Evolutionary conservation across 2,888 invertebrate species (phyloP), one percentile per base, ranked within the genome.

Genomic region (Mantis religiosa): DNA sequence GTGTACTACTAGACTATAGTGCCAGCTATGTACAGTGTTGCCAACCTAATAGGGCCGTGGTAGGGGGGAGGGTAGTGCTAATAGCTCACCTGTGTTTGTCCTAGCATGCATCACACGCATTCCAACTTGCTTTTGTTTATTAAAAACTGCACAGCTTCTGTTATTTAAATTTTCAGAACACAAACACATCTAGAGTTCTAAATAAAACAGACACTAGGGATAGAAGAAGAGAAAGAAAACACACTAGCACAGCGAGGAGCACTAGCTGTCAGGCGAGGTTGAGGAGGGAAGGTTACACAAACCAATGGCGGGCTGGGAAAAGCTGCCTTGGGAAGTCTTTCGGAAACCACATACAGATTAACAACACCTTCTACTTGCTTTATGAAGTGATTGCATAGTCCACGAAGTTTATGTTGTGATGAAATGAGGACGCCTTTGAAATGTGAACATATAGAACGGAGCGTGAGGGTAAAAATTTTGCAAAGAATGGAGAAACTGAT

Each of bases 181-280:
- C 28, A 47, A 88, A 83, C 9, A 85, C 82, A 15, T 71, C 41
- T 34, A 27, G 83, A 85, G 88, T 83, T n/a, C 41, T 15, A 89
- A 82, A 87, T 1, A 41, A 41, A 41, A 41, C 41, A 85, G 28
- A 25, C 47, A 84, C 83, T 88, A 82, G 89, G 88, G 89, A 83
- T 28, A 27, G 28, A 89, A 87, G 28, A 84, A 27, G 9, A 41
- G 12, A 12, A 41, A 41, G 41, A 27, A 34, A 41, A 34, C 30
- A 34, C 30, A 82, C 82, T 54, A 28, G n/a, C n/a, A n/a, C n/a
- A 84, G 41, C 41, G 12, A 12, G 41, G 41, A 2, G 6, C 41
- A 41, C 12, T 41, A 41, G 54, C 54, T 54, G 54, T 15, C 20
- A 71, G 54, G 54, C 54, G 14, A 25, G 54, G 54, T 3, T 14